Base-by-base conservation (phyloP, 2,113 vertebrate species). In the Procavia capensis region DNA sequence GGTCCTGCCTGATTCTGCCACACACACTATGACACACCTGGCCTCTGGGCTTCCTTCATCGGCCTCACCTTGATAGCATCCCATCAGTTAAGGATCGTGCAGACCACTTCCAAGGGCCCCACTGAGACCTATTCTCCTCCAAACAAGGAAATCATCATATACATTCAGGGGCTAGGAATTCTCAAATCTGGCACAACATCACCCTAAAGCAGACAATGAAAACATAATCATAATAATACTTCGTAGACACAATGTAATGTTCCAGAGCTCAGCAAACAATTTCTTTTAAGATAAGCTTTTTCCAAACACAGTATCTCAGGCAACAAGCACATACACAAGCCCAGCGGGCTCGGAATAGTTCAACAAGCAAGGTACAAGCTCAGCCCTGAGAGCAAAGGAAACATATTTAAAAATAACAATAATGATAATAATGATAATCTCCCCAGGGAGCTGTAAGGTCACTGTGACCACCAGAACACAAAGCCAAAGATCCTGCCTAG, bases 391-490 rank as follows among this genome's bases (percentile, higher is more conserved):
- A 97, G 96, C 97, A 97, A 97, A 97, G 90, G 95, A 95, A 3
- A 97, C 96, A 97, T 78, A 96, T 97, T 98, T 50, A 83, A 96
- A 98, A 98, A 97, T 96, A 95, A 95, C 95, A 97, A 93, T 97
- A 81, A 70, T 47, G 47, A 91, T 84, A 79, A 95, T 90, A 96
- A 97, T 96, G 96, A 97, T 94, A 90, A 85, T 97, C 97, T 93
- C 95, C 82, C n/a, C 34, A 76, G 61, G 91, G 90, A 95, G 89
- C 96, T 97, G 97, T 97, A 97, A 98, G 98, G 98, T 98, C 98
- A 98, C 87, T 4, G 83, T 96, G 96, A 95, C 97, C 98, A 97
- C 85, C 94, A 97, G 94, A 20, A 90, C 66, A 31, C 34, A 93
- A 87, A 95, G 97, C 97, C 98, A 98, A 97, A 97, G 89, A 97